phyloP scores from a whole-genome alignment of 2,113 vertebrate species.

The Xyliphius kryptos region DNA sequence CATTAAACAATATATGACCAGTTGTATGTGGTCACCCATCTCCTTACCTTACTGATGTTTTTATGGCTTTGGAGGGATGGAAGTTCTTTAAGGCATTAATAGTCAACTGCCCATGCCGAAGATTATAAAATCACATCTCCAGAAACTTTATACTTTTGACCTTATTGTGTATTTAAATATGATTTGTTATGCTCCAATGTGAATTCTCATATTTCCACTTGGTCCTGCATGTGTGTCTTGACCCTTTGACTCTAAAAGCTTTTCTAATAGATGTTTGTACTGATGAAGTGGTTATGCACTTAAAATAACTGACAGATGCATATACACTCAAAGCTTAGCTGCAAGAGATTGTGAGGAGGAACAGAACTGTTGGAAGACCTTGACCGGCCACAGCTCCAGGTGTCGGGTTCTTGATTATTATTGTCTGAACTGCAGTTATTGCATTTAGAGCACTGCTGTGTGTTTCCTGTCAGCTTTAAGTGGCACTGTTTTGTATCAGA shows the following conservation, averaged over 20 bases:
- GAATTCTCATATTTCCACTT: background rate
- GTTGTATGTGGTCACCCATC: too few relatives aligned
- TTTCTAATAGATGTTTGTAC: constrained; percentile 44
- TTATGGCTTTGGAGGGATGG: too few relatives aligned
- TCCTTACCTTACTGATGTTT: too few relatives aligned
- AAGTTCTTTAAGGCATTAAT: too few relatives aligned
- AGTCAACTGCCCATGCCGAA: too few relatives aligned
- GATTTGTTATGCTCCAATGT: background rate
- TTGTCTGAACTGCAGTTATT: constrained; percentile 26
- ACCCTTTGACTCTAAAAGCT: constrained; percentile 16
- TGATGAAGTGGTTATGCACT: constrained; percentile 48
- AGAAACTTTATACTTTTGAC: too few relatives aligned
- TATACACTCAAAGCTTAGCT: constrained; percentile 17
- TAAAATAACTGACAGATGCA: constrained; percentile 42
- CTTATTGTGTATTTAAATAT: too few relatives aligned
- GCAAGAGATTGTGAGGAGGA: background rate
- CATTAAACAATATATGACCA: too few relatives aligned
- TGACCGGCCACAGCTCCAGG: constrained; percentile 4
- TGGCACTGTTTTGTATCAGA: constrained; percentile 26
- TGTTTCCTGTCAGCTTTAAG: constrained; percentile 21
- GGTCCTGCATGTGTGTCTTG: constrained; percentile 1
- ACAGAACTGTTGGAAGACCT: constrained; percentile 1
- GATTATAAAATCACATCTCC: too few relatives aligned
- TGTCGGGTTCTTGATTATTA: constrained; percentile 25
- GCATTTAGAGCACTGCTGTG: constrained; percentile 22